Base-by-base conservation (phyloP, 37 sponge, comb jelly and placozoan species). In the Dysidea cf. avara region DNA sequence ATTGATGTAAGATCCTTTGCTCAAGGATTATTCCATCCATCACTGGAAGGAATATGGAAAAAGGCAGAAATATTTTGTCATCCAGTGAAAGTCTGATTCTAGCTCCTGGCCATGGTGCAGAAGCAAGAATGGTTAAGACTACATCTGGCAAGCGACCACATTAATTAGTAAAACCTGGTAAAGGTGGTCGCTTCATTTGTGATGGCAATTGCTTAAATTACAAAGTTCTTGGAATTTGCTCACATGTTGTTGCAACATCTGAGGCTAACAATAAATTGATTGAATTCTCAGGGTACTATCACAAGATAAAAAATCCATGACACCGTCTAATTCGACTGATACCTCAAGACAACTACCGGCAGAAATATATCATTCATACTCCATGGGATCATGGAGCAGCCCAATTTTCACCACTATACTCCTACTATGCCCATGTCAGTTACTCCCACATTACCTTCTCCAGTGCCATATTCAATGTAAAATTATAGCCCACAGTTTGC, bases 141-240 rank as follows among this genome's bases (percentile, higher is more conserved):
- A 12, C 13, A 21, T 59, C 61, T n/a, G 61, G 61, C 13, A 59
- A 59, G 28, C 13, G 61, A 18, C 61, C 61, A 12, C 61, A 59
- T 59, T 24, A 21, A 13, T 17, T 59, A 13, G 13, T 18, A 13
- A 17, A 17, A 18, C 13, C 13, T 12, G 20, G 21, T 17, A 59
- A 59, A 18, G 22, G 61, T 13, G 28, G 21, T 59, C 22, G 61
- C 12, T 25, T n/a, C 12, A 13, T 18, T 12, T 59, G 61, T 59
- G 61, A 59, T 18, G 61, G 20, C 20, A 24, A 59, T 12, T 59
- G 61, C 61, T 24, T 24, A 11, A 36, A 64, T 36, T 64, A 64
- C 66, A 64, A 64, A 30, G 26, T 39, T 64, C 39, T 39, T 11
- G 34, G 34, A 24, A 20, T 64, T 12, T 64, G 66, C 22, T 64